Base-by-base conservation (phyloP, 2,797 vertebrate genomes). In the Spinibarbus caldwelli region DNA sequence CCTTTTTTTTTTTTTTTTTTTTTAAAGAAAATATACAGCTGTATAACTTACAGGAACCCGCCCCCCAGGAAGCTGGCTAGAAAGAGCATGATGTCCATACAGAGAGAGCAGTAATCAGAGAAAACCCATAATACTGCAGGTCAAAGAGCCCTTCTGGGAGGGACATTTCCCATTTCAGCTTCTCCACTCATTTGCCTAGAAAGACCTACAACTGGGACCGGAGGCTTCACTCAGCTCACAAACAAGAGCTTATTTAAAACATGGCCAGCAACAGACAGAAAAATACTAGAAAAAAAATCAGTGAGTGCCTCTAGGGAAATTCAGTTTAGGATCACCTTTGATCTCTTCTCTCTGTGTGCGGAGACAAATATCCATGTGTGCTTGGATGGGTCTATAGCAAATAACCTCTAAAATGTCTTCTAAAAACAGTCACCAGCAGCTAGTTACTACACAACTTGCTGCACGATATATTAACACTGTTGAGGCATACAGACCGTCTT, bases 211-310 rank as follows among this genome's bases (percentile, higher is more conserved):
- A 31, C 72, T 45, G 66, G 5, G 71, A 85, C 43, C 19, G 54
- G 45, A 41, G 38, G 49, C 72, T 70, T 76, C 26, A 57, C 75
- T 73, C 52, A 19, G 15, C 68, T 84, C 41, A 52, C 83, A 84
- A 83, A 87, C 76, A 86, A 77, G 29, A 77, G 75, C 62, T 71
- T 67, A 66, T 86, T 89, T 83, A 82, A 80, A 77, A 75, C 59
- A 78, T 41, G 15, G 62, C 7, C 83, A 36, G 38, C 59, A 72
- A 52, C 2, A 15, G 62, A 7, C 62, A 59, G 23, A 83, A 36
- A 85, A 29, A 78, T 62, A 83, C 6, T 41, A 47, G 83, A n/a
- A n/a, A 14, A 21, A 17, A 84, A 78, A 31, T 59, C 38, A 6
- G 23, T 14, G n/a, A 5, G 12, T 38, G 57, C 36, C 80, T 78